Evolutionary conservation across 2,888 invertebrate genomes (phyloP), one percentile per base, ranked within the genome.

Genomic region (Cheilosia variabilis): DNA sequence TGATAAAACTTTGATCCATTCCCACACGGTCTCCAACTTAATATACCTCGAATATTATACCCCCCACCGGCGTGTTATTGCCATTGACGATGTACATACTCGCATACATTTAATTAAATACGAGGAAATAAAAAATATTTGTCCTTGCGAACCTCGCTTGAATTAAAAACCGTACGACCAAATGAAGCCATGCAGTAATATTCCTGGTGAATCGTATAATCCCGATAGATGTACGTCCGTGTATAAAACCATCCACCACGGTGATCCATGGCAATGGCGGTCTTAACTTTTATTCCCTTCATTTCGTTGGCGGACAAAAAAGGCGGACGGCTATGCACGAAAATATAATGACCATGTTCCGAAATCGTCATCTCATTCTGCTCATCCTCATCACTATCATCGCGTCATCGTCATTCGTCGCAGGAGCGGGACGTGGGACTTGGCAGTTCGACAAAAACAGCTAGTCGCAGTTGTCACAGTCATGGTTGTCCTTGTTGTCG

Each of bases 51-150:
- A 31, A 31, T 31, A 43, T n/a, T 43, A 43, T n/a, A 15, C n/a
- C n/a, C 43, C 43, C 43, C 19, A n/a, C 27, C 34, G 53, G 27
- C 10, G 6, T n/a, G 15, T 37, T 17, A 22, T 41, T 50, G 53
- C 34, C 27, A 53, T 22, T 19, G 50, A 37, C 50, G 19, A 37
- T 57, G 24, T 37, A 37, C 13, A 4, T 41, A 55, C 27, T 57
- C 66, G 62, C 43, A 78, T 53, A 77, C 53, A 82, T 80, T 86
- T 86, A 86, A 86, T 86, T 86, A 84, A 80, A 80, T 71, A 84
- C 50, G 60, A 65, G 50, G 66, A 79, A 62, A 69, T 80, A 27
- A 27, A 22, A 62, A 76, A 76, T 75, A 57, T 31, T 66, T 43
- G 69, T 66, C 57, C 71, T 50, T 62, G 65, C 50, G 52, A 3